phyloP scores from a whole-genome alignment of 1,140 invertebrate genomes.

The Platorchestia sp. region DNA sequence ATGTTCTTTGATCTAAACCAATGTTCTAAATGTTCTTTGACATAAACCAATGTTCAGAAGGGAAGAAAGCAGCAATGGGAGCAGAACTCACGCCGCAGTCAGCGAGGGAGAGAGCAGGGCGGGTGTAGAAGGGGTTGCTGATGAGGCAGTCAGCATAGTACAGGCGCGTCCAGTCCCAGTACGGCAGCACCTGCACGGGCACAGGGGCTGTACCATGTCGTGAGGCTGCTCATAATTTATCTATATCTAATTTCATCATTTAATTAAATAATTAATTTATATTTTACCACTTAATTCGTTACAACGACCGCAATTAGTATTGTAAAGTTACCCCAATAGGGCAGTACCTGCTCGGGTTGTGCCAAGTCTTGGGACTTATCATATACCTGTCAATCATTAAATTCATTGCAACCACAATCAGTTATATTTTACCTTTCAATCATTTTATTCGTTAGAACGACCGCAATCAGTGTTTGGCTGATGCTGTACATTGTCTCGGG shows the following conservation, averaged over 20 bases:
- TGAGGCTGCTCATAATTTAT: background rate
- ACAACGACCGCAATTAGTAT: background rate
- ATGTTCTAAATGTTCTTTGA: too few relatives aligned
- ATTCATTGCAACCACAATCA: too few relatives aligned
- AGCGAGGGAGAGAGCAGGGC: constrained; percentile 73
- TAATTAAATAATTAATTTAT: background rate
- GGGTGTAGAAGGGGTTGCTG: constrained; percentile 77
- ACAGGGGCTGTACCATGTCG: background rate
- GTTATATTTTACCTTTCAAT: too few relatives aligned
- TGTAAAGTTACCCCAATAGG: background rate
- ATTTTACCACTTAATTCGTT: background rate
- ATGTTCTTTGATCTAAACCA: too few relatives aligned
- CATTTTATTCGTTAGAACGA: too few relatives aligned
- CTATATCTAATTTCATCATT: background rate
- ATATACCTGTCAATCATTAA: too few relatives aligned
- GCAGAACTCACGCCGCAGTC: constrained; percentile 77
- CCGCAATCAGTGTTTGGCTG: too few relatives aligned
- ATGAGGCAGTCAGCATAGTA: constrained; percentile 83
- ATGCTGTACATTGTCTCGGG: too few relatives aligned
- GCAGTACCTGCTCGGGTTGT: background rate
- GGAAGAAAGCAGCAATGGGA: too few relatives aligned
- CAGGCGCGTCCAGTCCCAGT: constrained; percentile 85
- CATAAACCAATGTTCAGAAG: too few relatives aligned
- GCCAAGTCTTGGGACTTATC: background rate
- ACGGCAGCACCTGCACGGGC: constrained; percentile 75